phyloP scores from a whole-genome alignment of 2,113 vertebrate species.

The Callipepla californica region DNA sequence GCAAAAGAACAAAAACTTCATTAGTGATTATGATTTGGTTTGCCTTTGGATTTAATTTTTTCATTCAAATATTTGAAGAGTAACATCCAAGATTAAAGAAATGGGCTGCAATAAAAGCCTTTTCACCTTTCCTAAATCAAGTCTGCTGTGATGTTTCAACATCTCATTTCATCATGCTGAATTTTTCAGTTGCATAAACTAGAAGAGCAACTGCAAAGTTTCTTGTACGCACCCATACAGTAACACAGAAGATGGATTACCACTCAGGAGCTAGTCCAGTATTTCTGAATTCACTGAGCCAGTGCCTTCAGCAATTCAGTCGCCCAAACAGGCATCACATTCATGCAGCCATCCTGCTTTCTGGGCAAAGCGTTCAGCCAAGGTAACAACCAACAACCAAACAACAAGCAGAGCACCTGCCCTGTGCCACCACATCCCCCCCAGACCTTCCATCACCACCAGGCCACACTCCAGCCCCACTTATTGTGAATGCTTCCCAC shows the following conservation, averaged over 20 bases:
- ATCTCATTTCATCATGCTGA: neutral
- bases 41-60: neutral
- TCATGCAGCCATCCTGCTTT: neutral
- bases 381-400: neutral
- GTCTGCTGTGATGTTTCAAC: neutral
- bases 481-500: fast-evolving
- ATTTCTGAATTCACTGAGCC: neutral
- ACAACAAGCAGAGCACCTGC: neutral
- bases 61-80: neutral
- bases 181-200: neutral
- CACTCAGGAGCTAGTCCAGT: neutral
- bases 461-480: fast-evolving
- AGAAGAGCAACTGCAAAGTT: neutral
- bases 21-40: fast-evolving
- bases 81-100: neutral
- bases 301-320: neutral
- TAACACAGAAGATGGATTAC: neutral
- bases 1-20: neutral
- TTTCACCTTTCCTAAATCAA: neutral
- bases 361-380: neutral
- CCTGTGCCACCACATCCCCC: neutral
- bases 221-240: neutral
- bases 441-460: neutral
- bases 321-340: neutral
- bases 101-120: neutral